Percentiles rank a stretch among this genome's conserved stretches.
phyloP scores from a whole-genome alignment of 2,888 invertebrate genomes.

The Neoascia interrupta region DNA sequence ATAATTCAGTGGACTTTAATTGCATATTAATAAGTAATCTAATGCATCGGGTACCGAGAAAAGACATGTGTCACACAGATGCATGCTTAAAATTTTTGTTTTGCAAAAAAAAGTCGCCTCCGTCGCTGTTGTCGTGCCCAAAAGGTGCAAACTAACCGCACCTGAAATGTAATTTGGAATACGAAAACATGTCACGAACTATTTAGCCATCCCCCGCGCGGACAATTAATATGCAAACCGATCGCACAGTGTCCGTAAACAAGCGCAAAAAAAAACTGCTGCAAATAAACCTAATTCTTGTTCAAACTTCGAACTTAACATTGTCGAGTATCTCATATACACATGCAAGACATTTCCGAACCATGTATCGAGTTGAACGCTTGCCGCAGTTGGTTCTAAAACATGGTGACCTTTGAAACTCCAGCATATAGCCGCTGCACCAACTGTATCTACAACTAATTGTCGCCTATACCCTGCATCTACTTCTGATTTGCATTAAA shows the following conservation, averaged over 20 bases:
- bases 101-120: constrained; percentile 36
- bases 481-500: constrained; percentile 51
- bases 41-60: constrained; percentile 33
- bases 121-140: constrained; percentile 41
- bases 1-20: constrained; percentile 49
- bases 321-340: background rate
- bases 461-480: constrained; percentile 25
- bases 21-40: constrained; percentile 52
- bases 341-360: constrained; percentile 1
- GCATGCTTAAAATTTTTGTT: constrained; percentile 23
- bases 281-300: constrained; percentile 27
- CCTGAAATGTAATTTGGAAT: constrained; percentile 58
- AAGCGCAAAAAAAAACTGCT: constrained; percentile 4
- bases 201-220: constrained; percentile 47
- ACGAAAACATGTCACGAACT: constrained; percentile 52
- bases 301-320: constrained; percentile 33
- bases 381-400: constrained; percentile 22
- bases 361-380: constrained; percentile 36
- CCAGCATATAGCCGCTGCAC: constrained; percentile 28
- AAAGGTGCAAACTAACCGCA: constrained; percentile 58
- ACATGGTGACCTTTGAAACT: constrained; percentile 46
- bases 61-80: constrained; percentile 51
- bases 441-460: constrained; percentile 38
- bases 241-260: constrained; percentile 11
- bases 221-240: constrained; percentile 42